Evolutionary conservation across 2,113 vertebrate genomes (phyloP), one percentile per base, ranked within the genome.

Genomic region (Corythoichthys haematopterus): DNA sequence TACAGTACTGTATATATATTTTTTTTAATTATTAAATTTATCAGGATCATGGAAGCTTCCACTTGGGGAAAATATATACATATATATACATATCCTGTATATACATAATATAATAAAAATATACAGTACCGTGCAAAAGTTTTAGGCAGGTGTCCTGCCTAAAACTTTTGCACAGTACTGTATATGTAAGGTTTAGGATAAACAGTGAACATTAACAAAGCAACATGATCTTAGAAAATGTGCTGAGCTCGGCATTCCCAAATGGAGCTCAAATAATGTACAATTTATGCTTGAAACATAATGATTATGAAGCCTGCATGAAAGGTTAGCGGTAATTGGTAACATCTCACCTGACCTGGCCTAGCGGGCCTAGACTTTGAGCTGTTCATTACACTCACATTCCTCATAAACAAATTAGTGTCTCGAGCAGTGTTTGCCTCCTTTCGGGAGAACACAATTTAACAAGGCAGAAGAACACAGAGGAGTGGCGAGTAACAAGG

Each of bases 401-500:
- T 85, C 89, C 83, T 91, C 87, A 89, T 83, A 82, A 82, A 83
- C 87, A 90, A 90, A 91, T 90, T 84, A 90, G 80, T 66, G 56
- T 69, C 70, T 75, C 74, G 72, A 36, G 71, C 81, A 20, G 63
- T 40, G 4, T 76, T 81, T n/a, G 13, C 75, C 78, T 81, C 70
- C 68, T 68, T 77, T 78, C 64, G 68, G 72, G 77, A 81, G 73
- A 65, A 40, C 57, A 38, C 15, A 59, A 82, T 47, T 82, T 87
- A 89, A 90, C 87, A 89, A 88, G 83, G 84, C 60, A 64, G 87
- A 88, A 89, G 85, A 86, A 86, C 67, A 72, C 55, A 71, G 72
- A 71, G 59, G 71, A 37, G 71, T 53, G 40, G 80, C 67, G 66
- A 66, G 58, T 72, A 69, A 75, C 62, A 38, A 84, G 82, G 78